Evolutionary conservation across 2,113 vertebrate genomes (phyloP).

Genomic region (Brachirus orientalis): DNA sequence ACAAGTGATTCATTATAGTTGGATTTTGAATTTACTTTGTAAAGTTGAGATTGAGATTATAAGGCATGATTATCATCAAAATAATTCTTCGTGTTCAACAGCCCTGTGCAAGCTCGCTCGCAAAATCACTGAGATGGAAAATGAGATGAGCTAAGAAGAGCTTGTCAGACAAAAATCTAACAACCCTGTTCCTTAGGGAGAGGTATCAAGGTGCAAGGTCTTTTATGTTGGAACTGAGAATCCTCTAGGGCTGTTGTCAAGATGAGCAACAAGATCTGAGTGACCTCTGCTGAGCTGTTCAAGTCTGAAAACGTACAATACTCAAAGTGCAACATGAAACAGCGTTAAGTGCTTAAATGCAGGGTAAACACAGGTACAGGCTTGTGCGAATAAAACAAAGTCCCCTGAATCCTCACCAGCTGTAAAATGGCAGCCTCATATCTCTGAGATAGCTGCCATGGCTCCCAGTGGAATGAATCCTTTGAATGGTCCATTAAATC

Average conservation of each 20-base stretch:
- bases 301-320: slow-evolving; percentile 7
- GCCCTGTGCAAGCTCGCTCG: no score
- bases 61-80: no score
- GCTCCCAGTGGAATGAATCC: slow-evolving; percentile 51
- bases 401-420: slow-evolving; percentile 31
- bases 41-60: no score
- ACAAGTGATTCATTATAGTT: no score
- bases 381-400: slow-evolving; percentile 10
- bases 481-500: slow-evolving; percentile 67
- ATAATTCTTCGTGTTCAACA: no score
- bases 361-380: slow-evolving; percentile 27
- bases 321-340: slow-evolving; percentile 13
- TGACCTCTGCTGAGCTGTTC: slow-evolving; percentile 2
- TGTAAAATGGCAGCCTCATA: slow-evolving; percentile 51
- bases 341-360: neutral
- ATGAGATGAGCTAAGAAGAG: slow-evolving; percentile 21
- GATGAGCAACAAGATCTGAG: slow-evolving; percentile 26
- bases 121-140: slow-evolving; percentile 11
- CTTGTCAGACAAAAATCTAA: slow-evolving; percentile 32
- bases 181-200: slow-evolving; percentile 6
- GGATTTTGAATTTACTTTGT: no score
- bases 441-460: slow-evolving; percentile 36
- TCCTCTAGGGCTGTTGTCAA: slow-evolving; percentile 28
- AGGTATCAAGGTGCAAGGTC: slow-evolving; percentile 24
- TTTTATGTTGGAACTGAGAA: slow-evolving; percentile 15